Conservation (phyloP, 2,797 vertebrate genomes). For the Trachurus trachurus region DNA sequence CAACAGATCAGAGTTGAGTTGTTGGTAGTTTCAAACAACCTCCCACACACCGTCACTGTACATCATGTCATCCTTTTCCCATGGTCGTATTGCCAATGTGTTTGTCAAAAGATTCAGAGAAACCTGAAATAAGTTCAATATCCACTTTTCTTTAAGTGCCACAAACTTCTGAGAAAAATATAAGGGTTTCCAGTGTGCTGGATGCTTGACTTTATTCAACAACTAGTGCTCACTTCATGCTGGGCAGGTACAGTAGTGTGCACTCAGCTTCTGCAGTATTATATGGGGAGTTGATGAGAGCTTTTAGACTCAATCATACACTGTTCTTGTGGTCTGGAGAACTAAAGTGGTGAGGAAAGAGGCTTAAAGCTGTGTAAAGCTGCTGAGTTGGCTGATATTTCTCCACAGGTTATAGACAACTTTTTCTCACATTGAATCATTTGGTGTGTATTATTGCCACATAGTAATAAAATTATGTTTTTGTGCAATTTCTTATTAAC, state of each 20-base stretch:
- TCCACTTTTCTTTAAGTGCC: neutral
- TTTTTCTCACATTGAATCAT: constrained; percentile 1
- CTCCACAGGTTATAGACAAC: neutral
- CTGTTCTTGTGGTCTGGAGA: neutral
- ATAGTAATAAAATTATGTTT: too few relatives aligned
- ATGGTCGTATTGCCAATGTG: neutral
- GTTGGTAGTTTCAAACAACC: neutral
- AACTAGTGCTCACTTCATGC: neutral
- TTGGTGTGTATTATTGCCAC: neutral
- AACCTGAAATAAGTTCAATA: neutral
- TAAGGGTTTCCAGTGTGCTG: neutral
- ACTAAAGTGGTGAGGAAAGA: constrained; percentile 6
- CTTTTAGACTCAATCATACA: neutral
- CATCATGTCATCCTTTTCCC: neutral
- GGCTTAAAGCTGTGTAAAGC: constrained; percentile 6
- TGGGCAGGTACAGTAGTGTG: neutral
- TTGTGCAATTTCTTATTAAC: too few relatives aligned
- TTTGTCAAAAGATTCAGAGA: neutral
- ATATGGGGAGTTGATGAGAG: constrained; percentile 3
- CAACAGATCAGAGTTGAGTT: neutral
- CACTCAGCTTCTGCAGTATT: neutral
- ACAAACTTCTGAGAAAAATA: neutral
- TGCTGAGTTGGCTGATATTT: neutral
- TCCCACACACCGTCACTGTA: neutral
- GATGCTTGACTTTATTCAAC: neutral